These are phyloP conservation scores for Axea sp. DNA, from an alignment of 2,888 invertebrate species.

Conservation along the genomic window DNA sequence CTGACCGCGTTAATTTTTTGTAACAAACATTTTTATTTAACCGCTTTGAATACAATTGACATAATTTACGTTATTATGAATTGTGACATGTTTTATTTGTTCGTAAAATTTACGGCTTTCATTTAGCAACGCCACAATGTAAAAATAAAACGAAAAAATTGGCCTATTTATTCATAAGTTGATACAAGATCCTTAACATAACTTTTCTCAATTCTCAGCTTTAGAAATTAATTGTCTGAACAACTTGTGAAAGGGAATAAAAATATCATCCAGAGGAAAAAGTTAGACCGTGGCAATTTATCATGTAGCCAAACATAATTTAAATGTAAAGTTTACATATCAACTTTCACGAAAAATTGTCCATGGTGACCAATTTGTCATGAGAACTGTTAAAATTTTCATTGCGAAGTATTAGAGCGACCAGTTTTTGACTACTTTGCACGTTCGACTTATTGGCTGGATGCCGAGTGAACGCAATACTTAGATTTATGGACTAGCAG, in stretches of 20 bases:
- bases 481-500: slow-evolving; percentile 68
- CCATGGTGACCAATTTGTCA: slow-evolving; percentile 60
- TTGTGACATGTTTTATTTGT: background rate
- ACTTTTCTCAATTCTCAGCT: background rate
- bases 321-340: slow-evolving; percentile 43
- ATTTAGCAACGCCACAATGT: slow-evolving; percentile 1
- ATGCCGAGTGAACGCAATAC: slow-evolving; percentile 71
- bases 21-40: slow-evolving; percentile 3
- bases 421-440: slow-evolving; percentile 63
- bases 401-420: slow-evolving; percentile 28
- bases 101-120: slow-evolving; percentile 4
- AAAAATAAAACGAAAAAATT: background rate
- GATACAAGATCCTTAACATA: background rate
- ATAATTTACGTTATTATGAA: background rate
- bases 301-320: slow-evolving; percentile 28
- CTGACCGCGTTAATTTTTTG: background rate
- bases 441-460: slow-evolving; percentile 71
- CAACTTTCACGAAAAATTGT: slow-evolving; percentile 31
- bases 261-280: slow-evolving; percentile 20
- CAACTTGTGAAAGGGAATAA: slow-evolving; percentile 5
- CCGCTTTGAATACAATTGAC: background rate
- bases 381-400: slow-evolving; percentile 53
- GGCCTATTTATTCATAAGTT: slow-evolving; percentile 13
- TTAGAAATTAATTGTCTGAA: slow-evolving; percentile 26
- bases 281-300: slow-evolving; percentile 20